phyloP scores from a whole-genome alignment of 37 sponge, comb jelly and placozoan genomes.

The Aplysina aerophoba region DNA sequence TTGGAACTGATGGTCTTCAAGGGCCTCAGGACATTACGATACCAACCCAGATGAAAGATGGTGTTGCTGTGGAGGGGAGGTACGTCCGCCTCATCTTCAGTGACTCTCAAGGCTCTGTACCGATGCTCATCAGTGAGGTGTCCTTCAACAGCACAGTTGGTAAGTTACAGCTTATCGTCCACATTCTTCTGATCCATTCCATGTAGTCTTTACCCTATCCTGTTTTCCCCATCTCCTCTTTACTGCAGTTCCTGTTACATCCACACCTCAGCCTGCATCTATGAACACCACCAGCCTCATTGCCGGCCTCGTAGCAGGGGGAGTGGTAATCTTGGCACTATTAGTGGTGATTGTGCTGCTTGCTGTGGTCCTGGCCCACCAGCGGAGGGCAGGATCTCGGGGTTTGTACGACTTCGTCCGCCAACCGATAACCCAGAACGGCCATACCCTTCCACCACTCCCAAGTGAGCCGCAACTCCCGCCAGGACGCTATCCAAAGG shows the following conservation, averaged over 20 bases:
- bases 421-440: neutral
- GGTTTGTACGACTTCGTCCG: neutral
- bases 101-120: neutral
- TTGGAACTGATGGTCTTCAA: neutral
- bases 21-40: neutral
- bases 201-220: too few species aligned
- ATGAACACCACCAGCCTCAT: neutral
- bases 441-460: neutral
- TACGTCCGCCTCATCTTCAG: neutral
- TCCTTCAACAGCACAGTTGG: slow-evolving; percentile 19
- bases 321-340: neutral
- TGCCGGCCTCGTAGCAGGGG: neutral
- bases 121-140: slow-evolving; percentile 12
- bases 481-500: neutral
- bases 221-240: too few species aligned
- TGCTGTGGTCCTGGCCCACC: neutral
- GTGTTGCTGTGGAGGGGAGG: neutral
- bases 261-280: neutral
- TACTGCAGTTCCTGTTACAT: too few species aligned
- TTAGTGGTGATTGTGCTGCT: neutral
- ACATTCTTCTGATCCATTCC: too few species aligned
- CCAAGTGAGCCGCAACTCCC: neutral
- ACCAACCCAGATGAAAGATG: neutral
- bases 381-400: neutral
- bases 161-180: neutral